Base-by-base conservation (phyloP, 2,113 vertebrate species). In the Cyphomyrus plagiostoma region DNA sequence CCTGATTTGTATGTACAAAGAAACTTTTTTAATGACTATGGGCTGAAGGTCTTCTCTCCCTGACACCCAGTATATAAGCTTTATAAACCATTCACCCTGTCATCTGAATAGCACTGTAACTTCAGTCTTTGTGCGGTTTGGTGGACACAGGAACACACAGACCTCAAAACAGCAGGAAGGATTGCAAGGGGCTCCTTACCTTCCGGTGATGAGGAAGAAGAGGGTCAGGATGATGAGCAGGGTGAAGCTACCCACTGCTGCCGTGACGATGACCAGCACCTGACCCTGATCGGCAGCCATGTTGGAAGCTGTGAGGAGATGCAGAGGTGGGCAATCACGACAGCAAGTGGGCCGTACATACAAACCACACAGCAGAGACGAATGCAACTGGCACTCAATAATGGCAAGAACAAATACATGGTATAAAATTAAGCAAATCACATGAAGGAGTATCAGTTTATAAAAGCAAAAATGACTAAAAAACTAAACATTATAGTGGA, bases 141-240 rank as follows among this genome's bases (percentile, higher is more conserved):
- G 83, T 86, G 9, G 48, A 45, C 17, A 48, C 45, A 48, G 48
- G 83, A 46, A 48, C 83, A 50, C 23, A 26, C 6, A 86, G 48
- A 48, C 11, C 83, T 42, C 10, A 48, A 26, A 23, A 26, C 13
- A 49, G 45, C 17, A 49, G 83, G 23, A 48, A 86, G 7, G 74
- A 42, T 0, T 19, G 74, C n/a, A 66, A 11, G 10, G 56, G 89
- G n/a, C 46, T 30, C 90, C 91, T 96, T 97, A 99, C 98, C 98
- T 96, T 88, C 98, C 98, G 53, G 98, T 99, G 94, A 99, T 99
- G 89, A 99, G 95, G 93, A 99, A 98, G 95, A 99, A 99, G 89
- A 99, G 96, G 23, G 98, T 99, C 48, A 99, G 98, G 93, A 99
- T 99, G 93, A 99, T 96, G 19, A 99, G 93, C 19, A 99, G 97